Evolutionary conservation across 2,113 vertebrate species (phyloP).

Genomic region (Electrona antarctica): DNA sequence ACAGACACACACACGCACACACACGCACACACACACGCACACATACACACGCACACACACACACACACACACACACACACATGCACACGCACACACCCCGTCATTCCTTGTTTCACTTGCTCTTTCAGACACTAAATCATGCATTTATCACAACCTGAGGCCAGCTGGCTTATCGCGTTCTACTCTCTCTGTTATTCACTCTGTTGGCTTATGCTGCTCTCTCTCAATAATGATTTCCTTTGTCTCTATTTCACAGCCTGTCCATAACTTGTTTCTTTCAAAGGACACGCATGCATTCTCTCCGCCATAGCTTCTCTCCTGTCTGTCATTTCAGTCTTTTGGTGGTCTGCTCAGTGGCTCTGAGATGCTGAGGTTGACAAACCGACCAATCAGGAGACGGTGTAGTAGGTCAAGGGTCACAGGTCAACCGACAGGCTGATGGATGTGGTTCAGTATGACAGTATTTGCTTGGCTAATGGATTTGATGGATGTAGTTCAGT

Average conservation of each 20-base stretch:
- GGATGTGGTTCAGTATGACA: conserved; percentile 45
- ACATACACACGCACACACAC: too few species aligned
- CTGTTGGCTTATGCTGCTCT: not conserved
- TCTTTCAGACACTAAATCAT: too few species aligned
- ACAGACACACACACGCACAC: too few species aligned
- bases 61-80: too few species aligned
- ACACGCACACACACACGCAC: too few species aligned
- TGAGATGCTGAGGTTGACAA: conserved; percentile 43
- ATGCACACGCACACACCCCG: too few species aligned
- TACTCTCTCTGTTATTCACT: not conserved
- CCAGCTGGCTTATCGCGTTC: not conserved
- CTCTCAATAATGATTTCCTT: not conserved
- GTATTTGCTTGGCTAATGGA: conserved; percentile 25
- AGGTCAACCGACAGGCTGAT: conserved; percentile 56
- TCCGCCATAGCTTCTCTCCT: not conserved
- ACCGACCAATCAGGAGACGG: conserved; percentile 53
- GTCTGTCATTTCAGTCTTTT: conserved; percentile 13
- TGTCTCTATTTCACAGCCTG: not conserved
- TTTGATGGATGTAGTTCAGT: conserved; percentile 42
- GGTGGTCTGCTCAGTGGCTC: conserved; percentile 58
- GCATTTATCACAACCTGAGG: too few species aligned
- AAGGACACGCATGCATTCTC: conserved; percentile 12
- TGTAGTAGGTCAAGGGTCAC: conserved; percentile 65
- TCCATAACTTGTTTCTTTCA: not conserved
- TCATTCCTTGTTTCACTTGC: too few species aligned